Evolutionary conservation across 2,113 vertebrate species (phyloP).

Genomic region (Phasianus colchicus): DNA sequence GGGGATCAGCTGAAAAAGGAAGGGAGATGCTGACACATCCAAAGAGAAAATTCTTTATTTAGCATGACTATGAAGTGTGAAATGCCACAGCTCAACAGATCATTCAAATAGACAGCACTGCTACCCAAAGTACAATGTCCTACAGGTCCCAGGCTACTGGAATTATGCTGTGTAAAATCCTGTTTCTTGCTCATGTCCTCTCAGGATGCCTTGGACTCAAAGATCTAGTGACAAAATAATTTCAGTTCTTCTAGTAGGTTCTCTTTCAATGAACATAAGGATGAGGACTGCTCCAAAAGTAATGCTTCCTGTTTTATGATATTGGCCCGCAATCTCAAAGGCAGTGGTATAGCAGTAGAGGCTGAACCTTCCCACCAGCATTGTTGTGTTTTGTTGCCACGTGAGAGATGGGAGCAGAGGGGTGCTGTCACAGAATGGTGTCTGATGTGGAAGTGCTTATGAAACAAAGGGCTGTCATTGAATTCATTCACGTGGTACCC

Average conservation of each 20-base stretch:
- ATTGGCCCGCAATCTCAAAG: no score
- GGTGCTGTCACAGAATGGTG: no score
- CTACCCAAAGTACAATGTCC: not conserved
- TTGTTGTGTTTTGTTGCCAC: no score
- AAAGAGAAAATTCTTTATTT: not conserved
- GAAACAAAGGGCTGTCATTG: not conserved
- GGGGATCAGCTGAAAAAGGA: not conserved
- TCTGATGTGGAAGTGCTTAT: no score
- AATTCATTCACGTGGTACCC: no score
- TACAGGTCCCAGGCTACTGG: not conserved
- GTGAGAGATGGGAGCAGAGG: no score
- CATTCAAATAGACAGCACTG: not conserved
- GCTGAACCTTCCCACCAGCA: no score
- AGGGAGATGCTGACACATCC: not conserved
- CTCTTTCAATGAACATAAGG: not conserved
- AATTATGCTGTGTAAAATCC: not conserved
- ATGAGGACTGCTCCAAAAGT: no score
- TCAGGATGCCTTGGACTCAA: not conserved
- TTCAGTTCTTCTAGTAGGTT: not conserved
- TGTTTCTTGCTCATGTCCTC: rapidly evolving
- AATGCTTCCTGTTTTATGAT: no score
- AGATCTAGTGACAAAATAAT: not conserved
- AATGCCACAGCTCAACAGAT: not conserved
- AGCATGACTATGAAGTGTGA: slow-evolving; percentile 1
- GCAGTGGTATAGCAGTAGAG: no score